These are phyloP conservation scores for Eospalax fontanierii DNA, from an alignment of 2,797 vertebrate species.

Conservation along the genomic window DNA sequence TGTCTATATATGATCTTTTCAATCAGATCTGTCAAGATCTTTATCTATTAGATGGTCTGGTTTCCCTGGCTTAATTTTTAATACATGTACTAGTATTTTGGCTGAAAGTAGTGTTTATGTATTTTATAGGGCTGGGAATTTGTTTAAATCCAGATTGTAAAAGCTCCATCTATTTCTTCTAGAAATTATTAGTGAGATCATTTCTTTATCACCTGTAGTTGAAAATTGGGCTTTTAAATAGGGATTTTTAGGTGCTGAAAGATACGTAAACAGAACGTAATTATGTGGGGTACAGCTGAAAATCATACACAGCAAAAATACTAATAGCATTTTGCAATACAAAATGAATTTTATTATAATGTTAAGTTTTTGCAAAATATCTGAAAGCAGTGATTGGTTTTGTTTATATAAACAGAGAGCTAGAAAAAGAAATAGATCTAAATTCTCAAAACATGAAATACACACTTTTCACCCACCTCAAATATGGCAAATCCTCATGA, in stretches of 20 bases:
- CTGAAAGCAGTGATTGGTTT: conserved; percentile 57
- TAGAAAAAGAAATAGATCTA: conserved; percentile 61
- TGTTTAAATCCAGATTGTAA: conserved; percentile 45
- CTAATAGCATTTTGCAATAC: conserved; percentile 47
- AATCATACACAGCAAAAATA: conserved; percentile 32
- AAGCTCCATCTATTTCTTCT: conserved; percentile 20
- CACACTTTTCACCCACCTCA: conserved; percentile 25
- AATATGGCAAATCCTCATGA: conserved; percentile 2
- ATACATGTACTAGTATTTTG: conserved; percentile 17
- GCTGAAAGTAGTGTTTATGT: conserved; percentile 1
- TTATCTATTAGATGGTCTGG: neutral
- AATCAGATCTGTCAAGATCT: neutral
- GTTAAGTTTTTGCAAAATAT: conserved; percentile 45
- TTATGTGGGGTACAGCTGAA: conserved; percentile 53
- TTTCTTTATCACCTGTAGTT: neutral
- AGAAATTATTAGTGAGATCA: conserved; percentile 17
- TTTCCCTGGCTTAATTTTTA: conserved; percentile 19
- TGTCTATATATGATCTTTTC: neutral
- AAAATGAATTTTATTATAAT: conserved; percentile 49
- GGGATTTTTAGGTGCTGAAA: conserved; percentile 9
- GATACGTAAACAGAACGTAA: neutral
- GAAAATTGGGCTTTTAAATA: neutral
- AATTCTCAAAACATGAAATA: conserved; percentile 53
- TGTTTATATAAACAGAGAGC: conserved; percentile 40
- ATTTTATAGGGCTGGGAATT: conserved; percentile 11